A percentile compares a stretch with the other conserved stretches of the same genome.
Conservation (phyloP, 2,113 vertebrate genomes). For the Strix uralensis region DNA sequence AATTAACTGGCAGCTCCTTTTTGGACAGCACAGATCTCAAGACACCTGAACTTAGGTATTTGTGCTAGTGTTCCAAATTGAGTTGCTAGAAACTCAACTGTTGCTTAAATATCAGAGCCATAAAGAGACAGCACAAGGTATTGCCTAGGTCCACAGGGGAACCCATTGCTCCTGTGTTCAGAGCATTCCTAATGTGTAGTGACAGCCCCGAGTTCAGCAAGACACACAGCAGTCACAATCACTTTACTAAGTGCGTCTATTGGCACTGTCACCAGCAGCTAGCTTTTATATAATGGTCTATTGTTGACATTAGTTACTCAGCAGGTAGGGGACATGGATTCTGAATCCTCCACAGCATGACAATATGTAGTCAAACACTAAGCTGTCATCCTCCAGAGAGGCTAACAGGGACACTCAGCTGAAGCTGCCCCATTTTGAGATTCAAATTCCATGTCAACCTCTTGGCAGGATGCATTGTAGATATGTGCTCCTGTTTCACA, state of each 20-base stretch:
- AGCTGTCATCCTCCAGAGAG: not conserved
- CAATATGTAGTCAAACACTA: not conserved
- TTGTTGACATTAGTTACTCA: not conserved
- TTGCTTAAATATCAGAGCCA: not conserved
- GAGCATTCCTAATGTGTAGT: not conserved
- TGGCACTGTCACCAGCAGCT: not conserved
- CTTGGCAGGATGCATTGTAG: not conserved
- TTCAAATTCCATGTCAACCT: not conserved
- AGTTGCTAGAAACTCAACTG: not conserved
- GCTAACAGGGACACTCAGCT: not conserved
- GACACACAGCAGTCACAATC: not conserved
- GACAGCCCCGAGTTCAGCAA: not conserved
- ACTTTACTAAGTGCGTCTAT: fast-evolving
- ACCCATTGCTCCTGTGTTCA: not conserved
- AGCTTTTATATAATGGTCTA: not conserved
- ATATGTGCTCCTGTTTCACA: not conserved
- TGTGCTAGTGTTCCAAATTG: not conserved
- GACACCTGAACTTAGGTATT: not conserved
- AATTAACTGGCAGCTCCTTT: not conserved
- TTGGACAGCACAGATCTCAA: not conserved
- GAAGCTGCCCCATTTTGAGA: not conserved
- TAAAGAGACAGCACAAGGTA: not conserved
- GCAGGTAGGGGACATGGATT: not conserved
- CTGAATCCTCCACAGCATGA: not conserved
- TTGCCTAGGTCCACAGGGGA: not conserved